Conservation (phyloP, 2,113 vertebrate species). For the Onychostruthus taczanowskii region DNA sequence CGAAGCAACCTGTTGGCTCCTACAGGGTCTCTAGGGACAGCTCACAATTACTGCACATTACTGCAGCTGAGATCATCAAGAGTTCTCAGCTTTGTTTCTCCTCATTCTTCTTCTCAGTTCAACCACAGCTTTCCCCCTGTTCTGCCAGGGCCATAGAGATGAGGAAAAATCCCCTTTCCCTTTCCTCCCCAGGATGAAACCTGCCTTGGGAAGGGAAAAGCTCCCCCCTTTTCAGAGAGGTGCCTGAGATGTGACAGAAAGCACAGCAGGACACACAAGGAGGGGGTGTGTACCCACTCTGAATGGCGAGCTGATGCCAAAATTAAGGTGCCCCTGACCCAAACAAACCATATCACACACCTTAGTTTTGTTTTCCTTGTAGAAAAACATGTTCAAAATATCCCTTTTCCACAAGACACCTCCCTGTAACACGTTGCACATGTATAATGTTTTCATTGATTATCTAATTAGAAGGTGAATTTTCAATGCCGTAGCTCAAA, state of each 20-base stretch:
- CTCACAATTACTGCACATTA: neutral
- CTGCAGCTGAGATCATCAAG: neutral
- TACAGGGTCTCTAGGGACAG: neutral
- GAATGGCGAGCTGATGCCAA: neutral
- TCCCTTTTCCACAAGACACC: neutral
- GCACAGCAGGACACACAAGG: neutral
- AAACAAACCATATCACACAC: neutral
- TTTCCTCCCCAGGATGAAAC: neutral
- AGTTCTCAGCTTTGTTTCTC: neutral
- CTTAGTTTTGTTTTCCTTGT: neutral
- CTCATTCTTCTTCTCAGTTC: neutral
- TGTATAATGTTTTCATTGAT: neutral
- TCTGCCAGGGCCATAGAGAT: neutral
- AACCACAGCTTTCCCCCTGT: neutral
- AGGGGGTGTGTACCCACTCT: rapidly evolving
- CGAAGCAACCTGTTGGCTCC: neutral
- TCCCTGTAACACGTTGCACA: neutral
- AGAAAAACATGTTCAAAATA: neutral
- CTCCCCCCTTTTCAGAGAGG: neutral
- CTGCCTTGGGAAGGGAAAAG: neutral
- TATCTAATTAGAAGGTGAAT: neutral
- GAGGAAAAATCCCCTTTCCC: neutral
- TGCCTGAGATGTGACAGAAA: rapidly evolving
- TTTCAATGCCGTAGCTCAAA: neutral
- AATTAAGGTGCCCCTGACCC: neutral